Percentiles rank a stretch among this genome's conserved stretches.
These are phyloP conservation scores for Vulpes ferrilata DNA, from an alignment of 2,113 vertebrate genomes.

Conservation along the genomic window DNA sequence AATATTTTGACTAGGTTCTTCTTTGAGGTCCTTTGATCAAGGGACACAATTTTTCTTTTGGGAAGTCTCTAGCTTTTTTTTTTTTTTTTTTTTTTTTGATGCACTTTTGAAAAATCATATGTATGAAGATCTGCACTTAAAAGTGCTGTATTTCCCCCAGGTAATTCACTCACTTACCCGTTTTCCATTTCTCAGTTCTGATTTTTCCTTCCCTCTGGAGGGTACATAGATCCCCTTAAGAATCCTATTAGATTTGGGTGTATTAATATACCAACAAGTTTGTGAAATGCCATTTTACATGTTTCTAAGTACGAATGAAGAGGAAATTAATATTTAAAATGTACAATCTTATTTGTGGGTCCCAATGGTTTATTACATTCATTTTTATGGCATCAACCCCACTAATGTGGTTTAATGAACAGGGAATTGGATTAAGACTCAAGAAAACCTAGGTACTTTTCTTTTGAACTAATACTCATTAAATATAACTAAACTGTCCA, in stretches of 20 bases:
- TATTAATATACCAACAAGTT: slow-evolving; percentile 60
- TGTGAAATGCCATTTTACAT: slow-evolving; percentile 63
- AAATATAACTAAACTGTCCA: slow-evolving; percentile 6
- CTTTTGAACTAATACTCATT: slow-evolving; percentile 58
- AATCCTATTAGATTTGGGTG: slow-evolving; percentile 12
- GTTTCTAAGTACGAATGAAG: slow-evolving; percentile 55
- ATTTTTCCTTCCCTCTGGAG: background rate
- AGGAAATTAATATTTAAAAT: slow-evolving; percentile 76
- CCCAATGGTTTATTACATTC: slow-evolving; percentile 20
- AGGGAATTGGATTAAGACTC: slow-evolving; percentile 62
- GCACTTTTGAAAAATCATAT: background rate
- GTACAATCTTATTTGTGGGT: slow-evolving; percentile 24
- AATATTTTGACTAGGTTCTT: background rate
- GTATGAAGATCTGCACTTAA: background rate
- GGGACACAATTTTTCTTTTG: background rate
- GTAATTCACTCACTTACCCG: background rate
- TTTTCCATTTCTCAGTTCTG: slow-evolving; percentile 42
- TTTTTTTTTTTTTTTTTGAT: background rate
- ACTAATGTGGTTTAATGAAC: slow-evolving; percentile 23
- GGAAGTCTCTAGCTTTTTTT: background rate
- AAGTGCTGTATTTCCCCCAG: background rate
- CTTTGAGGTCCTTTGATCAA: background rate
- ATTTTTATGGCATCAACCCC: slow-evolving; percentile 24
- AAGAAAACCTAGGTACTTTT: slow-evolving; percentile 48
- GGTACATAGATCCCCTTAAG: slow-evolving; percentile 27